Percentiles rank a stretch among this genome's conserved stretches.
Evolutionary conservation across 2,797 vertebrate species (phyloP).

Genomic region (Odontamblyopus rebecca): DNA sequence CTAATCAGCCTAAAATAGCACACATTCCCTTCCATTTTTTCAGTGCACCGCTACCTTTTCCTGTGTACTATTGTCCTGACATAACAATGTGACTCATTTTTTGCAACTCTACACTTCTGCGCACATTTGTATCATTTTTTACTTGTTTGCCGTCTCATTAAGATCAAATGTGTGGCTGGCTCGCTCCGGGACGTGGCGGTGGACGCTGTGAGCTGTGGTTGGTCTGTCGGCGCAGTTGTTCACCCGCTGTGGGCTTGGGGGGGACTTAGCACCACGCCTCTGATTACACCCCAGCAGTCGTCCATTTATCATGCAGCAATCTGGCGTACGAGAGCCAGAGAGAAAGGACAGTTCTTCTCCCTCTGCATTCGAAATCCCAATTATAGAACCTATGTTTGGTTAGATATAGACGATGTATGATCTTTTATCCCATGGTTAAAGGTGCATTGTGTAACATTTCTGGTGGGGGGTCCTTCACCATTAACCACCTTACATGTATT

Average conservation of each 20-base stretch:
- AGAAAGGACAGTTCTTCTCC: conserved; percentile 49
- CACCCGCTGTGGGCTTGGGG: conserved; percentile 51
- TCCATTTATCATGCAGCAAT: conserved; percentile 53
- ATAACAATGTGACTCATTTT: neutral
- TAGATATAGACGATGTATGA: neutral
- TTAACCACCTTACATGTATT: no score
- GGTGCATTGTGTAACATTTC: no score
- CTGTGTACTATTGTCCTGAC: neutral
- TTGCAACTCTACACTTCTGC: conserved; percentile 2
- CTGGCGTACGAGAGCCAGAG: neutral
- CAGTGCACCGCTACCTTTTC: conserved; percentile 35
- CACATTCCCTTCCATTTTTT: conserved; percentile 23
- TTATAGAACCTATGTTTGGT: conserved; percentile 29
- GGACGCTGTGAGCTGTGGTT: conserved; percentile 37
- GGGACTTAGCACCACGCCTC: conserved; percentile 48
- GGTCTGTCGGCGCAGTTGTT: conserved; percentile 47
- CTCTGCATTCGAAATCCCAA: conserved; percentile 16
- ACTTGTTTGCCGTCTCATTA: neutral
- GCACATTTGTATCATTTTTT: conserved; percentile 9
- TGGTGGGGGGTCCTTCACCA: no score
- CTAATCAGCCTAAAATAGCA: conserved; percentile 41
- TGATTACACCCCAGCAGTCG: conserved; percentile 59
- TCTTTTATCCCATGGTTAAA: no score
- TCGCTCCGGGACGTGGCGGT: neutral
- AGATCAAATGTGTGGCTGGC: conserved; percentile 18